These are phyloP conservation scores for Metallyticus violacea DNA, from an alignment of 2,888 invertebrate genomes.

Conservation along the genomic window DNA sequence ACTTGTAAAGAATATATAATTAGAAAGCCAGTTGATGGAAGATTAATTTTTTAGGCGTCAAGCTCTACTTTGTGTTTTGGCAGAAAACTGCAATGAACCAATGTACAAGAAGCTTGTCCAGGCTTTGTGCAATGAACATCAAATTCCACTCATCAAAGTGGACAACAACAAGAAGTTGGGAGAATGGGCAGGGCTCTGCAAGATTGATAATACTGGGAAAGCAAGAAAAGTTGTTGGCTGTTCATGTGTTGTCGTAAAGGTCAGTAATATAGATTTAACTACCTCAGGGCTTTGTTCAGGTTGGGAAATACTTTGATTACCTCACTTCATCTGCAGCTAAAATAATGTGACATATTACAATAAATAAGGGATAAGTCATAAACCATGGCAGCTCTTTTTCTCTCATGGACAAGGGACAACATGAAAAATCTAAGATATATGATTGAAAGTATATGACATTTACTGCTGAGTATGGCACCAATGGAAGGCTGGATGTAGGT, in stretches of 20 bases:
- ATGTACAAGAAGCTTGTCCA: conserved; percentile 96
- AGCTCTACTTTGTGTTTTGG: conserved; percentile 93
- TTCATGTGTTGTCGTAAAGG: conserved; percentile 95
- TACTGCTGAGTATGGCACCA: too few relatives aligned
- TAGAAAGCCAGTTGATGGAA: background rate
- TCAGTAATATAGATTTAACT: conserved; percentile 46
- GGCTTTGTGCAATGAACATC: conserved; percentile 97
- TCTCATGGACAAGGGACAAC: too few relatives aligned
- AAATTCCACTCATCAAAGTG: conserved; percentile 91
- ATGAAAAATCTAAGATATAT: too few relatives aligned
- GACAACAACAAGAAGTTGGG: conserved; percentile 99
- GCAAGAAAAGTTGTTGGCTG: conserved; percentile 98
- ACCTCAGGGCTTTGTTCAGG: too few relatives aligned
- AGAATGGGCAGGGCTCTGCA: conserved; percentile 99
- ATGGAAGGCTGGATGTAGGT: too few relatives aligned
- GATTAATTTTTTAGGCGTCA: conserved; percentile 69
- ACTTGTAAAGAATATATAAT: too few relatives aligned
- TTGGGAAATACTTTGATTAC: too few relatives aligned
- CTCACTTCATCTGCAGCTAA: too few relatives aligned
- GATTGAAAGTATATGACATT: too few relatives aligned
- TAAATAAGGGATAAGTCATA: too few relatives aligned
- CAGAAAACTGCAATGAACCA: conserved; percentile 98
- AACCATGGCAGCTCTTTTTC: too few relatives aligned
- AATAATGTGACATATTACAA: background rate
- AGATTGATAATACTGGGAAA: conserved; percentile 98